Conservation (phyloP, 2,888 invertebrate species). For the Aleiodes alternator region DNA sequence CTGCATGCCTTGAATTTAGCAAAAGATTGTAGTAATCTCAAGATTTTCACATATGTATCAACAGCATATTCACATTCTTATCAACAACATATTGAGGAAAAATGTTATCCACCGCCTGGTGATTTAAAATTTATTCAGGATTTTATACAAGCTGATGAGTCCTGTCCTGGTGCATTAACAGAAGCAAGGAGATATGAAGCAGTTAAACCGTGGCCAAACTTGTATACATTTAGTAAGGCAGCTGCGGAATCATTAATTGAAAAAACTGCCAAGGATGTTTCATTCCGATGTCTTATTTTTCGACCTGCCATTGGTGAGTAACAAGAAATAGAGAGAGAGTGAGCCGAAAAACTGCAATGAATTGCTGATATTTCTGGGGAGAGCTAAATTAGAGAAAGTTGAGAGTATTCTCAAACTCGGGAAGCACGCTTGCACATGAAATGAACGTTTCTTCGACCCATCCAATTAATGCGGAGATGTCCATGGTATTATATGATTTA, state of each 20-base stretch:
- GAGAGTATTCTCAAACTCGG: not conserved
- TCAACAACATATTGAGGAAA: slow-evolving; percentile 58
- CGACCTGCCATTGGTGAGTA: slow-evolving; percentile 63
- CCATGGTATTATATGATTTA: no score
- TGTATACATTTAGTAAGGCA: slow-evolving; percentile 62
- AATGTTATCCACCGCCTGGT: slow-evolving; percentile 61
- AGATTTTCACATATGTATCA: slow-evolving; percentile 62
- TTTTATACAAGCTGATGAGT: slow-evolving; percentile 59
- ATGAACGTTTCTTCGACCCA: no score
- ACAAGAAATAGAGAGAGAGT: not conserved
- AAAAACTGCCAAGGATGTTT: slow-evolving; percentile 52
- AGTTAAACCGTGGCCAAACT: slow-evolving; percentile 60
- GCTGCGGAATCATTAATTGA: slow-evolving; percentile 63
- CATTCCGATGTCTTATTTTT: slow-evolving; percentile 61
- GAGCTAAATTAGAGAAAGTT: not conserved
- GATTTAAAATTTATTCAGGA: slow-evolving; percentile 60
- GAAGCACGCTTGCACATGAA: no score
- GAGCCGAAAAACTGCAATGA: no score
- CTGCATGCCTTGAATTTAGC: slow-evolving; percentile 62
- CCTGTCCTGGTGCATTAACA: slow-evolving; percentile 54
- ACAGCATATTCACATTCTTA: slow-evolving; percentile 63
- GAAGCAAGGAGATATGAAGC: slow-evolving; percentile 51
- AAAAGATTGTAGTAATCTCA: slow-evolving; percentile 57
- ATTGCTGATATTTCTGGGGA: no score
- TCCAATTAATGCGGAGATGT: no score